Conservation (phyloP, 2,888 invertebrate species). For the Chouioia cunea region DNA sequence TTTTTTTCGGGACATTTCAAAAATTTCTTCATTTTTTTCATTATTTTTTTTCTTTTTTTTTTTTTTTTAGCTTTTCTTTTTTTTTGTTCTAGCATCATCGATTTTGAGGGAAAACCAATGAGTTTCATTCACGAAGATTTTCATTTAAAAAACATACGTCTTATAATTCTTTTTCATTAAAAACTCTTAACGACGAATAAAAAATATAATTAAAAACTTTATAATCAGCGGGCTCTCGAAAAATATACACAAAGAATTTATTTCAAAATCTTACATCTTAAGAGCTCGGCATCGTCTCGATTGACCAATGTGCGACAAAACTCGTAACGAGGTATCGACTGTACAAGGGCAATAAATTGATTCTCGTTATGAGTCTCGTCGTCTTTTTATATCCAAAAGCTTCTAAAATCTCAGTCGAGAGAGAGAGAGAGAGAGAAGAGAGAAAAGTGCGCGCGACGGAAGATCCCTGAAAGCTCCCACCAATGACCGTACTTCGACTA, state of each 20-base stretch:
- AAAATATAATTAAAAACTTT: slow-evolving; percentile 32
- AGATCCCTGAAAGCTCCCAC: slow-evolving; percentile 46
- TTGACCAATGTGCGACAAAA: no score
- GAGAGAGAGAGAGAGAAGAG: slow-evolving; percentile 9
- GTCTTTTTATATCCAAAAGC: slow-evolving; percentile 38
- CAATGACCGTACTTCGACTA: slow-evolving; percentile 34
- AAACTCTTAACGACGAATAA: slow-evolving; percentile 31
- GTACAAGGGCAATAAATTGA: slow-evolving; percentile 8
- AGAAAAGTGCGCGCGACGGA: neutral
- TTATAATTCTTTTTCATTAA: slow-evolving; percentile 21
- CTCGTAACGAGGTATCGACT: neutral
- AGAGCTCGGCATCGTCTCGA: neutral
- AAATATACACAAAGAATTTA: slow-evolving; percentile 19
- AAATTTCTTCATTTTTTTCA: neutral
- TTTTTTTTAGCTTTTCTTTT: neutral
- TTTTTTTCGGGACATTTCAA: slow-evolving; percentile 37
- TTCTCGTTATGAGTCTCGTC: slow-evolving; percentile 4
- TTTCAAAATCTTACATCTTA: neutral
- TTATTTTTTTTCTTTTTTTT: neutral
- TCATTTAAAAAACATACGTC: slow-evolving; percentile 17
- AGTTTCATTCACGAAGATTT: neutral
- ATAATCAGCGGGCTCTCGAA: slow-evolving; percentile 16
- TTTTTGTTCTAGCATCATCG: slow-evolving; percentile 14
- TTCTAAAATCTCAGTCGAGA: slow-evolving; percentile 39
- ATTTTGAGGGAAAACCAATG: slow-evolving; percentile 23